Evolutionary conservation across 2,113 vertebrate genomes (phyloP).

Genomic region (Pseudopipra pipra): DNA sequence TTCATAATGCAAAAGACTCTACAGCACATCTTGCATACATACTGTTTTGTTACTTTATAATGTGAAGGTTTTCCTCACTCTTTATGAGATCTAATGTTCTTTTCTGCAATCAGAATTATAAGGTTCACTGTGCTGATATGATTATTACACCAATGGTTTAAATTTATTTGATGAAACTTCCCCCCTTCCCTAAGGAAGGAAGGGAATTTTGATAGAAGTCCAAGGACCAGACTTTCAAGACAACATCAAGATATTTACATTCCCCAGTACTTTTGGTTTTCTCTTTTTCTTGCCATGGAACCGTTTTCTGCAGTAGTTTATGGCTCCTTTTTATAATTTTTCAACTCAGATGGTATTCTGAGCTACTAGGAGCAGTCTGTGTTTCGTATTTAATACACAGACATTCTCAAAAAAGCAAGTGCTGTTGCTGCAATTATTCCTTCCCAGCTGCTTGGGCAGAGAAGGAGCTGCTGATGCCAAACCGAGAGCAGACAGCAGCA

Average conservation of each 20-base stretch:
- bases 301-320: not conserved
- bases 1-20: not conserved
- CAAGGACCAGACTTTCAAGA: not conserved
- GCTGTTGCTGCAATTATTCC: not conserved
- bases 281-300: not conserved
- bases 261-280: not conserved
- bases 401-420: not conserved
- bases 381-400: not conserved
- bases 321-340: not conserved
- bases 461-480: not conserved
- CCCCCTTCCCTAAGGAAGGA: not conserved
- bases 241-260: not conserved
- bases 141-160: not conserved
- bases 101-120: not conserved
- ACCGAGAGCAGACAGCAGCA: not conserved
- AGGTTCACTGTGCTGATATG: not conserved
- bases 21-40: not conserved
- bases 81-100: not conserved
- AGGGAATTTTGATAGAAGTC: not conserved
- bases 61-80: not conserved
- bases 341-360: not conserved
- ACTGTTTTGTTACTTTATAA: not conserved
- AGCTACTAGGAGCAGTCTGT: not conserved
- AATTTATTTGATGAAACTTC: not conserved
- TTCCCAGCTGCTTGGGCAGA: not conserved